Evolutionary conservation across 2,797 vertebrate genomes (phyloP).

Genomic region (Carcharodon carcharias): DNA sequence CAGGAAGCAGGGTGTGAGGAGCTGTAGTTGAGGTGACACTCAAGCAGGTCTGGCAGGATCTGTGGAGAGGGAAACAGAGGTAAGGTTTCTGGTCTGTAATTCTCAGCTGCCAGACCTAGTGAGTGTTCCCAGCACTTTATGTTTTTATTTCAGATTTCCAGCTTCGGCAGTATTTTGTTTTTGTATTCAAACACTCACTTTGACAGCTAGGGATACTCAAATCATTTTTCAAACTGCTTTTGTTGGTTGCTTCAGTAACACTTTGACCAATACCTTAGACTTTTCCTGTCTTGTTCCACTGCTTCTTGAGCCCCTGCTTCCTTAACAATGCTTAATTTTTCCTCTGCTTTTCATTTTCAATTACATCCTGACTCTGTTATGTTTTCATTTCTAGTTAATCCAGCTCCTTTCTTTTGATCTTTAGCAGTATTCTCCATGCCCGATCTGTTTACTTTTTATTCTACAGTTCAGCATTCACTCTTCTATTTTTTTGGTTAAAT

Average conservation of each 20-base stretch:
- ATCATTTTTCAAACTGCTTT: neutral
- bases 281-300: neutral
- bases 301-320: neutral
- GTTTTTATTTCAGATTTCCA: neutral
- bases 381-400: neutral
- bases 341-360: neutral
- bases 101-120: neutral
- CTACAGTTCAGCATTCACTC: neutral
- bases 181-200: neutral
- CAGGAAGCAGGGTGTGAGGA: too few relatives aligned
- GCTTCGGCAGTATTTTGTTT: neutral
- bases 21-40: too few relatives aligned
- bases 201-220: neutral
- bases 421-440: neutral
- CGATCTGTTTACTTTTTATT: neutral
- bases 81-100: neutral
- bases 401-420: neutral
- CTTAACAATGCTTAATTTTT: neutral
- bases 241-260: neutral
- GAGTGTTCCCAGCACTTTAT: neutral
- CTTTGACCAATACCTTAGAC: neutral
- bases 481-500: neutral
- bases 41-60: neutral
- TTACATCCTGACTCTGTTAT: neutral
- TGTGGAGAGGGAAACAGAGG: neutral